phyloP scores from a whole-genome alignment of 2,113 vertebrate genomes.

The Myotis yumanensis region DNA sequence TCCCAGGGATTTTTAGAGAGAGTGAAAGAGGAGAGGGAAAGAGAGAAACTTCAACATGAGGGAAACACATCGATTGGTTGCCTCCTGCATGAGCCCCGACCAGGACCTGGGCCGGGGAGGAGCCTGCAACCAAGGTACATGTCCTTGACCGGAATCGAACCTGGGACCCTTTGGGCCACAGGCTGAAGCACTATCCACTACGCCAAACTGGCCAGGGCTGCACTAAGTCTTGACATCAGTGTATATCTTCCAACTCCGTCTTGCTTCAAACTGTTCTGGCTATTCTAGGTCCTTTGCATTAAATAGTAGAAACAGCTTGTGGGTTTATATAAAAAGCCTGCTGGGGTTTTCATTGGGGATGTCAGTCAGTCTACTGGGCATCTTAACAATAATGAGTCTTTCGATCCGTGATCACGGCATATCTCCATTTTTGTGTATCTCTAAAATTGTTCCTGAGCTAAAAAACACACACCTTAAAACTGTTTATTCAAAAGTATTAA shows the following conservation, averaged over 20 bases:
- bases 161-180: no score
- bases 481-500: not conserved
- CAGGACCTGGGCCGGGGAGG: no score
- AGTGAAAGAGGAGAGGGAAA: no score
- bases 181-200: no score
- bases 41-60: no score
- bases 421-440: not conserved
- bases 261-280: not conserved
- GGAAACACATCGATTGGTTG: no score
- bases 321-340: not conserved
- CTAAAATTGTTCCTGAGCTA: not conserved
- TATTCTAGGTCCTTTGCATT: not conserved
- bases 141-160: no score
- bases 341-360: not conserved
- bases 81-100: no score
- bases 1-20: no score
- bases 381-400: not conserved
- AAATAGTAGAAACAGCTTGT: not conserved
- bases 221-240: not conserved
- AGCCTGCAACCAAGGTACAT: no score
- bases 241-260: not conserved
- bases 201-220: no score
- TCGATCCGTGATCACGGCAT: not conserved
- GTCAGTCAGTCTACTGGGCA: not conserved
- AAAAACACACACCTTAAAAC: not conserved